Percentiles rank a stretch among this genome's conserved stretches.
phyloP scores from a whole-genome alignment of 2,113 vertebrate species.

The Psilopsiagon aurifrons region DNA sequence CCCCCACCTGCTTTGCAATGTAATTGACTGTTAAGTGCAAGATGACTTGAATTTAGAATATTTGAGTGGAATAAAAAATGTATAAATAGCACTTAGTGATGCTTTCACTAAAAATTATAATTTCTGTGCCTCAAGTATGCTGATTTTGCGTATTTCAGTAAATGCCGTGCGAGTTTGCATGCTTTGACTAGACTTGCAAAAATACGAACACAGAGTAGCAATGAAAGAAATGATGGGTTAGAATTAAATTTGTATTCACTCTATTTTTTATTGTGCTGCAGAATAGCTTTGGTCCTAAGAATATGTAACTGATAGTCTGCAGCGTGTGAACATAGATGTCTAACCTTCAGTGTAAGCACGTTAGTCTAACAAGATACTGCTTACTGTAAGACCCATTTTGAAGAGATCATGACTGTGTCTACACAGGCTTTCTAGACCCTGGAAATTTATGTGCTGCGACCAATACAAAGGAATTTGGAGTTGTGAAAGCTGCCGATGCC shows the following conservation, averaged over 20 bases:
- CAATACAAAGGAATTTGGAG: neutral
- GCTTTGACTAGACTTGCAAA: neutral
- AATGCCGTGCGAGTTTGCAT: neutral
- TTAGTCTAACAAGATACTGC: neutral
- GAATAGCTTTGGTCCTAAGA: neutral
- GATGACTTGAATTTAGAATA: neutral
- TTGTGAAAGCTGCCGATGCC: neutral
- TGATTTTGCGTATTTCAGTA: neutral
- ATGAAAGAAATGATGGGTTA: neutral
- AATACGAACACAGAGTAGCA: neutral
- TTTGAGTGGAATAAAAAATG: neutral
- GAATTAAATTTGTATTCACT: neutral
- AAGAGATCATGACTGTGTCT: neutral
- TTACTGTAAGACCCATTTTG: neutral
- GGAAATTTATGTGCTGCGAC: neutral
- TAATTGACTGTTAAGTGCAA: neutral
- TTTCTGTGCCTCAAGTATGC: neutral
- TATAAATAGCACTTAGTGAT: neutral
- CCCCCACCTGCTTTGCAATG: neutral
- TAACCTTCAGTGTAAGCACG: neutral
- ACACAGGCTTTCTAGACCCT: neutral
- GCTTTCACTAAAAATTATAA: neutral
- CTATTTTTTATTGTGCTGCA: neutral
- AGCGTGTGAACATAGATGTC: neutral
- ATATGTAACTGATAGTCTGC: neutral